Evolutionary conservation across 2,113 vertebrate genomes (phyloP).

Genomic region (Mustela nigripes): DNA sequence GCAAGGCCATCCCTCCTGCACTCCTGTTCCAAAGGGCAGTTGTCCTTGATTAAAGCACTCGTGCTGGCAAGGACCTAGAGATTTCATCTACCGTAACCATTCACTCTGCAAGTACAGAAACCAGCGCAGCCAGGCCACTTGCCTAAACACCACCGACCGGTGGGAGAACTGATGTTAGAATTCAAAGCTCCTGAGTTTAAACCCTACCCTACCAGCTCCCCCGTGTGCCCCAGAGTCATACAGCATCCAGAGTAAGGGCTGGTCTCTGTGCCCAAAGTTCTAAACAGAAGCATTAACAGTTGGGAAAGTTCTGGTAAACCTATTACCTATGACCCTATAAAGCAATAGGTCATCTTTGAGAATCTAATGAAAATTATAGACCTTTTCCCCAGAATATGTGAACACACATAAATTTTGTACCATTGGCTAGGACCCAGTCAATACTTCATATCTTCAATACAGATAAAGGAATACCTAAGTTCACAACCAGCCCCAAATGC

Average conservation of each 20-base stretch:
- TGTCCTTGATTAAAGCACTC: background rate
- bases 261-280: background rate
- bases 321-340: background rate
- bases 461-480: background rate
- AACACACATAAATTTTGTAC: background rate
- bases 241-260: background rate
- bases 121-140: background rate
- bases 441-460: background rate
- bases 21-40: background rate
- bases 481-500: background rate
- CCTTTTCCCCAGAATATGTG: background rate
- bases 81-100: background rate
- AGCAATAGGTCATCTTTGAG: background rate
- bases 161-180: background rate
- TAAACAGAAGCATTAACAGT: background rate
- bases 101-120: background rate
- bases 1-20: accelerated
- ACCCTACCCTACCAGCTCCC: background rate
- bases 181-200: background rate
- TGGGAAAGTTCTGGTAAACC: background rate
- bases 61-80: background rate
- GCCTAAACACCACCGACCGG: background rate
- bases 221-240: background rate
- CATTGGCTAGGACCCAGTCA: background rate
- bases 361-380: background rate